These are phyloP conservation scores for Drosophila simulans DNA, from an alignment of 1,140 invertebrate species.

Conservation along the genomic window DNA sequence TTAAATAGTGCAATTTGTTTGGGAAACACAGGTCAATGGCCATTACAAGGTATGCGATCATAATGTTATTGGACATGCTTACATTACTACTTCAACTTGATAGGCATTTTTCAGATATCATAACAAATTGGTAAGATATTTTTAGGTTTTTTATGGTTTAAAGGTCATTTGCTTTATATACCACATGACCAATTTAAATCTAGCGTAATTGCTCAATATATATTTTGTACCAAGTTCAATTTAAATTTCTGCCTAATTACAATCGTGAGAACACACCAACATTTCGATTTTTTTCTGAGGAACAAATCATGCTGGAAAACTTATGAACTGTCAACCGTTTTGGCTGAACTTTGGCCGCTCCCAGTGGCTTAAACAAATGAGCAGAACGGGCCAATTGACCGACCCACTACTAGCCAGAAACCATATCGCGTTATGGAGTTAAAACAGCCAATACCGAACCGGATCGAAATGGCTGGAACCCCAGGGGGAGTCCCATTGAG, in stretches of 20 bases:
- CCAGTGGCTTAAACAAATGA: conserved; percentile 35
- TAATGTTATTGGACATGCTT: neutral
- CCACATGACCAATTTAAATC: neutral
- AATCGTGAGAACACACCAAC: conserved; percentile 42
- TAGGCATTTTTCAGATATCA: neutral
- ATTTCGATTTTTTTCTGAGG: neutral
- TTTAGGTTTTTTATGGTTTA: neutral
- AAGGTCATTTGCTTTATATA: neutral
- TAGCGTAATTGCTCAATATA: neutral
- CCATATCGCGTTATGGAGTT: conserved; percentile 4
- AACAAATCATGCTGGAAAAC: conserved; percentile 22
- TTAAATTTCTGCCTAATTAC: conserved; percentile 24
- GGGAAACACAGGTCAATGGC: conserved; percentile 21
- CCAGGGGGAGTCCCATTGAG: conserved; percentile 28
- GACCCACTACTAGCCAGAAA: conserved; percentile 11
- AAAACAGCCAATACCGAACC: conserved; percentile 36
- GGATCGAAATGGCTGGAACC: conserved; percentile 15
- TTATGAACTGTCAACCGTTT: conserved; percentile 55
- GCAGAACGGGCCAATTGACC: conserved; percentile 42
- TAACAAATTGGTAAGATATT: neutral
- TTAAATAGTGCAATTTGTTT: conserved; percentile 33
- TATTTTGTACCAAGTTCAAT: conserved; percentile 1
- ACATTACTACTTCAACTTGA: neutral
- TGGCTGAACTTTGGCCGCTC: conserved; percentile 49
- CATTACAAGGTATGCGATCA: conserved; percentile 18